A percentile compares a stretch with the other conserved stretches of the same genome.
These are phyloP conservation scores for Linepithema humile DNA, from an alignment of 1,140 invertebrate species.

Conservation along the genomic window DNA sequence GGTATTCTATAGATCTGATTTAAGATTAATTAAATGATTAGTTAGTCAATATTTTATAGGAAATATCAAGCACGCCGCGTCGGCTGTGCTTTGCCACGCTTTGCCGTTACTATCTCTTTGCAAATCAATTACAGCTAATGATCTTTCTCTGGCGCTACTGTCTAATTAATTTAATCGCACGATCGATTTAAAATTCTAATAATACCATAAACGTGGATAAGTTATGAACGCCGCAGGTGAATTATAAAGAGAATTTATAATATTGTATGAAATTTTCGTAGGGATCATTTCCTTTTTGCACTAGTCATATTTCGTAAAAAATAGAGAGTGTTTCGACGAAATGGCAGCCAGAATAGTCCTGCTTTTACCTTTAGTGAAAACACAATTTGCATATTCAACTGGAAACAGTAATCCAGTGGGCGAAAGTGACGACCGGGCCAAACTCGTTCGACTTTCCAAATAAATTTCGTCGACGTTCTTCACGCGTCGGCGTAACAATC, in stretches of 20 bases:
- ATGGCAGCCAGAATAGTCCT: neutral
- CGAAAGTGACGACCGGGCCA: constrained; percentile 63
- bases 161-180: neutral
- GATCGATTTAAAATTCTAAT: neutral
- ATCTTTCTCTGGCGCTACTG: too few species aligned
- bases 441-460: constrained; percentile 54
- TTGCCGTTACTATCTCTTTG: neutral
- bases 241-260: neutral
- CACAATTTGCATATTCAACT: constrained; percentile 61
- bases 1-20: neutral
- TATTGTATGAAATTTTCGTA: neutral
- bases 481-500: neutral
- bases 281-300: neutral
- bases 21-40: neutral
- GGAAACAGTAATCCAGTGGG: constrained; percentile 63
- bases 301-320: constrained; percentile 17
- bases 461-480: constrained; percentile 36
- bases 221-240: neutral
- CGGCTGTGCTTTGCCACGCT: too few species aligned
- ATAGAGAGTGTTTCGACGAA: constrained; percentile 22
- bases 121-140: too few species aligned
- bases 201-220: neutral
- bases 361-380: constrained; percentile 65
- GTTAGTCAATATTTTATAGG: too few species aligned
- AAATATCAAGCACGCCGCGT: too few species aligned